Conservation (phyloP, 2,113 vertebrate genomes). For the Sula dactylatra region DNA sequence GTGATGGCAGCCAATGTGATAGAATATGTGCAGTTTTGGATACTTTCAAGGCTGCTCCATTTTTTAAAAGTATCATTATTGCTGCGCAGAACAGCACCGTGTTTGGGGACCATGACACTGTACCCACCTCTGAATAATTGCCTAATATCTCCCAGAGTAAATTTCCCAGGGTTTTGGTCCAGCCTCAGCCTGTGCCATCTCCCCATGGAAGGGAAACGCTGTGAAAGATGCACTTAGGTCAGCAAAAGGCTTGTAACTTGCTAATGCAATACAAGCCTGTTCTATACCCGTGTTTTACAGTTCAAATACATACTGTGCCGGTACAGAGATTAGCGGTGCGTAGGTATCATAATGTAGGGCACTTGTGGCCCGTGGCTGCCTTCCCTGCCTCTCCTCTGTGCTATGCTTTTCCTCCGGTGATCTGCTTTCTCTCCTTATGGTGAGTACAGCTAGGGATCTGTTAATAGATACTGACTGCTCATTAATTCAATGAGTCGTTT, state of each 20-base stretch:
- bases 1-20: neutral
- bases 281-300: neutral
- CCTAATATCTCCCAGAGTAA: neutral
- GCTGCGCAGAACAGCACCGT: neutral
- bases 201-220: neutral
- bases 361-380: neutral
- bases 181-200: neutral
- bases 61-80: neutral
- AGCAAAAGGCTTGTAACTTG: neutral
- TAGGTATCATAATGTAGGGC: neutral
- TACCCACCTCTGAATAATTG: neutral
- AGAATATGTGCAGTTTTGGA: neutral
- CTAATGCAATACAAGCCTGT: neutral
- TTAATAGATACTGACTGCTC: neutral
- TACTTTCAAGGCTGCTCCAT: neutral
- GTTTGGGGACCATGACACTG: neutral
- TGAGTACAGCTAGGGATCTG: too few species aligned
- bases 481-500: neutral
- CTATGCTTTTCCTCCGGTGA: rapidly evolving
- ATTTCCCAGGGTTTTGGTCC: neutral
- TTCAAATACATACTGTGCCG: neutral
- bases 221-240: neutral
- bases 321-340: neutral
- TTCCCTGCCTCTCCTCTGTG: neutral
- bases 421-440: neutral